Evolutionary conservation across 2,113 vertebrate genomes (phyloP).

Genomic region (Electrona antarctica): DNA sequence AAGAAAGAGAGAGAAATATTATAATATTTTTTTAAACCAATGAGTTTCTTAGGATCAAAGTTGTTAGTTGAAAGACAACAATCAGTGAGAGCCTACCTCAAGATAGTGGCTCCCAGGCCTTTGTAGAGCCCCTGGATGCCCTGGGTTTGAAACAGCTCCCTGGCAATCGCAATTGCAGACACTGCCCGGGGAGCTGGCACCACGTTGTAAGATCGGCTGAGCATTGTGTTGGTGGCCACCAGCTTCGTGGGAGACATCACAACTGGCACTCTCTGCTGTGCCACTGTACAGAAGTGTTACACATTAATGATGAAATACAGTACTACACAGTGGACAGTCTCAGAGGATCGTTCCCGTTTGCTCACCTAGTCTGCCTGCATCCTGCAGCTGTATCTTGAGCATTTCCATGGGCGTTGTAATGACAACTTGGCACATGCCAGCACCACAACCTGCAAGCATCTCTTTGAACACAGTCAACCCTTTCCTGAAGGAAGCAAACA

Average conservation of each 20-base stretch:
- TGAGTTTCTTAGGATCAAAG: not conserved
- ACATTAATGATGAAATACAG: not conserved
- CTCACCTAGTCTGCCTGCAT: conserved; percentile 82
- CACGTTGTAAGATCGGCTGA: conserved; percentile 79
- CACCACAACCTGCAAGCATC: conserved; percentile 85
- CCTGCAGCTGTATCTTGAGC: conserved; percentile 87
- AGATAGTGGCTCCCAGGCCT: conserved; percentile 82
- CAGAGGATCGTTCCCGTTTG: not conserved
- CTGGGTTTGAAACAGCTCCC: conserved; percentile 74
- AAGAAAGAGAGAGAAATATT: conserved; percentile 4
- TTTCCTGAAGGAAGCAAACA: conserved; percentile 67
- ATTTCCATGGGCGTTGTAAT: conserved; percentile 87
- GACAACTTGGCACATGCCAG: conserved; percentile 84
- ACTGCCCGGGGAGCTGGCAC: conserved; percentile 56
- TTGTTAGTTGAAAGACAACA: not conserved
- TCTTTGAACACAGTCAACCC: conserved; percentile 79
- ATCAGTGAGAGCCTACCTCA: conserved; percentile 70
- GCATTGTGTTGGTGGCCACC: conserved; percentile 65
- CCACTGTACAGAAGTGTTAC: conserved; percentile 50
- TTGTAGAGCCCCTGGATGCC: conserved; percentile 83
- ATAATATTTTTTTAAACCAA: too few species aligned
- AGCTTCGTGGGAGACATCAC: conserved; percentile 72
- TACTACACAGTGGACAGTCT: too few species aligned
- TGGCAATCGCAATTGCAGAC: conserved; percentile 82
- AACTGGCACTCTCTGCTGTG: conserved; percentile 76